Evolutionary conservation across 2,888 invertebrate genomes (phyloP).

Genomic region (Drosophila eohydei): DNA sequence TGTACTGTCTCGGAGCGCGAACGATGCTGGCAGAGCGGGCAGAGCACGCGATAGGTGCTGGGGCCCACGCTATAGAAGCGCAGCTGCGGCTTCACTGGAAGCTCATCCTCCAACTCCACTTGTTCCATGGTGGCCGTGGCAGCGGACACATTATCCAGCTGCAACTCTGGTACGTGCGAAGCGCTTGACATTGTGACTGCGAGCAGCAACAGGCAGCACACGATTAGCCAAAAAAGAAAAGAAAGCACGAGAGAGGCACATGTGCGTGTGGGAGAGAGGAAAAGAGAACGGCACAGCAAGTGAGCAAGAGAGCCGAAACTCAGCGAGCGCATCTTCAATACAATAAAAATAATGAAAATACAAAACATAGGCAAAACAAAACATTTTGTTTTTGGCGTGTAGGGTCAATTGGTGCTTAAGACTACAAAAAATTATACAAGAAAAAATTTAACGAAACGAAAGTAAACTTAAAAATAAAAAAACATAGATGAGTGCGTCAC

Average conservation of each 20-base stretch:
- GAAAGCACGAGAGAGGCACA: conserved; percentile 5
- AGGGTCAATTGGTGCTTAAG: conserved; percentile 53
- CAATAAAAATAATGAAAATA: conserved; percentile 7
- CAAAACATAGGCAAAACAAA: conserved; percentile 11
- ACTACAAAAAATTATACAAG: conserved; percentile 10
- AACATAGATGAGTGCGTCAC: conserved; percentile 31
- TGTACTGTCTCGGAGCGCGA: conserved; percentile 78
- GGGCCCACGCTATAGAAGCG: conserved; percentile 83
- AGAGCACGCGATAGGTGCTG: conserved; percentile 74
- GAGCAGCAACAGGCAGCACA: conserved; percentile 3
- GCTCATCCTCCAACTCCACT: conserved; percentile 44
- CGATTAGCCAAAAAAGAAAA: conserved; percentile 6
- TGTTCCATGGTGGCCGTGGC: conserved; percentile 41
- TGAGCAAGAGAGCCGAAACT: not conserved
- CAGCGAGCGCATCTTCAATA: conserved; percentile 31
- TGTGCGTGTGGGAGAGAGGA: not conserved
- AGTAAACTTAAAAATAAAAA: conserved; percentile 14
- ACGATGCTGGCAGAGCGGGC: conserved; percentile 79
- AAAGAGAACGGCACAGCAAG: not conserved
- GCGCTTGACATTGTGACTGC: conserved; percentile 69
- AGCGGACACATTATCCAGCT: conserved; percentile 44
- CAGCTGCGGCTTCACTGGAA: conserved; percentile 68
- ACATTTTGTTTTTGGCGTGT: conserved; percentile 22
- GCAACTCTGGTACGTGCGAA: conserved; percentile 67
- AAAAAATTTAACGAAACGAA: conserved; percentile 6